phyloP scores from a whole-genome alignment of 2,797 vertebrate genomes.

The Miichthys miiuy region DNA sequence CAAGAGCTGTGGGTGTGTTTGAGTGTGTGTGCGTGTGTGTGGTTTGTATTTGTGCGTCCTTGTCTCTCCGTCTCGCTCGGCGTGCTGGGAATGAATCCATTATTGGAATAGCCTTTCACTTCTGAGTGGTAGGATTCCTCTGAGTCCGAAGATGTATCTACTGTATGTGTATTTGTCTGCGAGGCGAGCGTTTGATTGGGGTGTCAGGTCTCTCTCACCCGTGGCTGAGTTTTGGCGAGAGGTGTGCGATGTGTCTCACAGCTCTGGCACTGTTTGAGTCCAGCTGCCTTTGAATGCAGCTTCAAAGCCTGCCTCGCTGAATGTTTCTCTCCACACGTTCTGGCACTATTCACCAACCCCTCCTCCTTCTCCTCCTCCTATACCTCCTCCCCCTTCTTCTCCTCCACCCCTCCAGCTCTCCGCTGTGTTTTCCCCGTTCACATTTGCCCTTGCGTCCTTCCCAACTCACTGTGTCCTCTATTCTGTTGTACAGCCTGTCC shows the following conservation, averaged over 20 bases:
- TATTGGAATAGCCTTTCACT: conserved; percentile 73
- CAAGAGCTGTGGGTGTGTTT: conserved; percentile 49
- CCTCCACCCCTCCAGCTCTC: conserved; percentile 47
- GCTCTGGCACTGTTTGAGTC: conserved; percentile 79
- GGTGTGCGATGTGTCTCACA: conserved; percentile 71
- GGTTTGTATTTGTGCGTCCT: conserved; percentile 39
- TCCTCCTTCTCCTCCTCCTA: conserved; percentile 12
- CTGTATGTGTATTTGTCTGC: conserved; percentile 50
- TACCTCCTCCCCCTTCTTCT: no score
- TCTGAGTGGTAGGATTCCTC: conserved; percentile 48
- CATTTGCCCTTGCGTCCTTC: conserved; percentile 62
- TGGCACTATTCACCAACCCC: conserved; percentile 67
- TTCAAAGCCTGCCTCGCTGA: conserved; percentile 80
- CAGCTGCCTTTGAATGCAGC: conserved; percentile 83
- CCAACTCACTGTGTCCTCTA: conserved; percentile 60
- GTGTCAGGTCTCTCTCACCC: conserved; percentile 62
- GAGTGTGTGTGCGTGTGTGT: conserved; percentile 20
- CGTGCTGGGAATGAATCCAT: conserved; percentile 67
- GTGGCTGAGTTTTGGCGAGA: conserved; percentile 67
- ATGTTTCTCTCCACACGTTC: conserved; percentile 69
- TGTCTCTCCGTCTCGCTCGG: conserved; percentile 42
- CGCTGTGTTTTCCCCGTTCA: conserved; percentile 61
- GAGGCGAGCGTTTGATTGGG: conserved; percentile 61
- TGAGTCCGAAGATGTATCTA: conserved; percentile 22
- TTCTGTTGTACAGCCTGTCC: conserved; percentile 41